Conservation (phyloP, 2,113 vertebrate genomes). For the Hiodon alosoides region DNA sequence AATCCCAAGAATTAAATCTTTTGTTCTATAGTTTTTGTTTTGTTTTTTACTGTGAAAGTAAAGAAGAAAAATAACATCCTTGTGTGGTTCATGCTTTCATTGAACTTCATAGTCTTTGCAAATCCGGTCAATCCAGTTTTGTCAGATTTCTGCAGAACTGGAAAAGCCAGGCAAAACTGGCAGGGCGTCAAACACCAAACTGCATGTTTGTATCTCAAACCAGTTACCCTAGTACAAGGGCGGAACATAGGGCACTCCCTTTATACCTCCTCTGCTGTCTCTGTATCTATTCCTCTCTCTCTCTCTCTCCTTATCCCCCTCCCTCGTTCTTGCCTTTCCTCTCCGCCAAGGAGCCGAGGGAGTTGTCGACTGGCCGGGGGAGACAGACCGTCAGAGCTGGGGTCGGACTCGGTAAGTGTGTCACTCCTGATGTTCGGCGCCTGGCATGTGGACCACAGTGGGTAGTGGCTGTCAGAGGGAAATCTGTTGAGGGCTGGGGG, state of each 20-base stretch:
- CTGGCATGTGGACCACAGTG: neutral
- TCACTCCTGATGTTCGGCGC: too few species aligned
- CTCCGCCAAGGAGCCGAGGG: conserved; percentile 13
- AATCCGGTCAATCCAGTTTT: conserved; percentile 56
- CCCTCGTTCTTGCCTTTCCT: conserved; percentile 12
- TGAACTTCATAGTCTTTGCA: conserved; percentile 32
- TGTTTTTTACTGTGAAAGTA: conserved; percentile 10
- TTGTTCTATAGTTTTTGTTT: neutral
- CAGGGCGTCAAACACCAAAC: conserved; percentile 37
- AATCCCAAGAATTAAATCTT: neutral
- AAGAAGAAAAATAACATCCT: conserved; percentile 25
- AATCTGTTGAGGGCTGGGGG: neutral
- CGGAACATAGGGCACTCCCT: conserved; percentile 35
- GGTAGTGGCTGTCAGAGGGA: neutral
- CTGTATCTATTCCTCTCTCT: conserved; percentile 22
- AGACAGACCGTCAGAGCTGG: neutral
- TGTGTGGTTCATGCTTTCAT: conserved; percentile 36
- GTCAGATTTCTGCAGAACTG: conserved; percentile 67
- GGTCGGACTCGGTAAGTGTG: conserved; percentile 3
- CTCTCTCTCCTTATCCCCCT: neutral
- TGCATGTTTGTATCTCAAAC: conserved; percentile 61
- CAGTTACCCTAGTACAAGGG: conserved; percentile 56
- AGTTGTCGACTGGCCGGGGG: neutral
- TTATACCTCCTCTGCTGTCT: neutral
- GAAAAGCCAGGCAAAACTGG: conserved; percentile 68